Evolutionary conservation across 2,113 vertebrate genomes (phyloP).

Genomic region (Terrapene triunguis): DNA sequence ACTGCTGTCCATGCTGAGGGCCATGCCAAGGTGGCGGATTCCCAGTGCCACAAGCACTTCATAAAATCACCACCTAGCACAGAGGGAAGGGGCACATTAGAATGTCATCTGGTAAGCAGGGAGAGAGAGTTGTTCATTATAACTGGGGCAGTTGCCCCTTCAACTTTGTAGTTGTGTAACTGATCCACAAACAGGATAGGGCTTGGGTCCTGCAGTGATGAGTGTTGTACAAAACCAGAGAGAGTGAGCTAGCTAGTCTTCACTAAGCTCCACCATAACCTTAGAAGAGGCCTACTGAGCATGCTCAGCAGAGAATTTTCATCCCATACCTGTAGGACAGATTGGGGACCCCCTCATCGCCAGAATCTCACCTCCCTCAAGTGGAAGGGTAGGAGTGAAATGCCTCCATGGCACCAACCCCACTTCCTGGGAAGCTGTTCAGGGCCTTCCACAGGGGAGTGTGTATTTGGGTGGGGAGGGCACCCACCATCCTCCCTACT

Average conservation of each 20-base stretch:
- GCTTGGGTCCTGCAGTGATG: neutral
- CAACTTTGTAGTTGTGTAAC: neutral
- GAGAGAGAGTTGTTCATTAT: neutral
- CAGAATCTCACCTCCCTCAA: neutral
- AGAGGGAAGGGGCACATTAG: neutral
- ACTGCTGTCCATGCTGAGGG: neutral
- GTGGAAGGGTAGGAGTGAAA: neutral
- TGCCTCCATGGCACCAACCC: neutral
- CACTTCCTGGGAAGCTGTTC: neutral
- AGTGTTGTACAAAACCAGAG: neutral
- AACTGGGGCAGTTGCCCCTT: neutral
- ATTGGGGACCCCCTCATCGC: neutral
- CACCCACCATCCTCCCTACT: neutral
- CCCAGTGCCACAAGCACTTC: neutral
- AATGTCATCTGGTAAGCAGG: neutral
- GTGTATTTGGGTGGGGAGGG: neutral
- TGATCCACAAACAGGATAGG: neutral
- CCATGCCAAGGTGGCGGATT: neutral
- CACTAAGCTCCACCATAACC: neutral
- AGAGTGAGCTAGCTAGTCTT: neutral
- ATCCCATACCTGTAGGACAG: neutral
- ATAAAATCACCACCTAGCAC: neutral
- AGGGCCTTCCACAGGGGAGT: neutral
- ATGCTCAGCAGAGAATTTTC: neutral
- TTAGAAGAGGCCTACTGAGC: neutral